Evolutionary conservation across 2,797 vertebrate species (phyloP).

Genomic region (Ciconia nigra): DNA sequence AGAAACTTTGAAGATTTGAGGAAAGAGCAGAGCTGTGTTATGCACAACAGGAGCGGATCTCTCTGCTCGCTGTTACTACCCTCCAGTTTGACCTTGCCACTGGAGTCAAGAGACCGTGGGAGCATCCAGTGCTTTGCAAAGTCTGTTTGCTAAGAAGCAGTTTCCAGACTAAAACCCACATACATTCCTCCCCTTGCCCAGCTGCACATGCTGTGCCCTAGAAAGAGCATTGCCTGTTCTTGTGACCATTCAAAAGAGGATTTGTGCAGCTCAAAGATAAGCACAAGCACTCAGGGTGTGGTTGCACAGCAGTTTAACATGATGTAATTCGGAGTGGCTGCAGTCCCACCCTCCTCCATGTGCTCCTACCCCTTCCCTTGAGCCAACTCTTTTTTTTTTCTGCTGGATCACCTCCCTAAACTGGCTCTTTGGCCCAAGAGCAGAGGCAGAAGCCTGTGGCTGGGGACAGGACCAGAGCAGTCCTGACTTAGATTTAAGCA

Average conservation of each 20-base stretch:
- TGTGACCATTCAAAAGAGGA: not conserved
- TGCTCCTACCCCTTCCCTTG: not conserved
- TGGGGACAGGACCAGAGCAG: not conserved
- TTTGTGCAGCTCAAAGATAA: constrained; percentile 20
- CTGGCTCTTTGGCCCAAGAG: not conserved
- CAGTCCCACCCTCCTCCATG: not conserved
- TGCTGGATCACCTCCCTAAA: not conserved
- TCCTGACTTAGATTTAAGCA: not conserved
- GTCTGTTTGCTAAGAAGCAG: not conserved
- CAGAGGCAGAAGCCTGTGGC: not conserved
- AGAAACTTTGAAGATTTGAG: not conserved
- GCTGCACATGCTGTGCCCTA: not conserved
- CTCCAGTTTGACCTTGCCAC: not conserved
- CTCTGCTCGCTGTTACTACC: not conserved
- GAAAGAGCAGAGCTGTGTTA: not conserved
- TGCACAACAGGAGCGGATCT: accelerated
- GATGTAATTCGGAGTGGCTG: constrained; percentile 27
- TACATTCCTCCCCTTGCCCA: not conserved
- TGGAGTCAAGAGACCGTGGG: not conserved
- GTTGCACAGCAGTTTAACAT: not conserved
- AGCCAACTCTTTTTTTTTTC: not conserved
- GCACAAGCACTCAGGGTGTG: not conserved
- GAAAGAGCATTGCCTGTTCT: not conserved
- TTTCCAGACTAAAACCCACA: not conserved
- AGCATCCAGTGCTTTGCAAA: not conserved